Conservation (phyloP, 2,113 vertebrate genomes). For the Myotis lucifugus region DNA sequence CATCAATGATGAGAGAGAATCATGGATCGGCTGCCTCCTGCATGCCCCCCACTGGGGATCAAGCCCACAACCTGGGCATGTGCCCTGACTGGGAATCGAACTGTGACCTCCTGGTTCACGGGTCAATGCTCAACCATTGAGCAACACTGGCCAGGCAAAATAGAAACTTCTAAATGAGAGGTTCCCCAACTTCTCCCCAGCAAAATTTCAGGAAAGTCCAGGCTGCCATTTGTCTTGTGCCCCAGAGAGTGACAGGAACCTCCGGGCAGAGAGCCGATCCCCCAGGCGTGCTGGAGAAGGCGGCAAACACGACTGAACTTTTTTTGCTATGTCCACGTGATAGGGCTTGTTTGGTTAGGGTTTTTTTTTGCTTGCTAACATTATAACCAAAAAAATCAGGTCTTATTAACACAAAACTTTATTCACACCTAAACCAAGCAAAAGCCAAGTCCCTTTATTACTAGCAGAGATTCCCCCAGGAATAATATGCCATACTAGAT, state of each 20-base stretch:
- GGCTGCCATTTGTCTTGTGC: not conserved
- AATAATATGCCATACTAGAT: not conserved
- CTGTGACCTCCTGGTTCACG: no score
- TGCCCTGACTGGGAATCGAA: no score
- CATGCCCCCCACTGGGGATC: no score
- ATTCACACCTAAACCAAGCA: not conserved
- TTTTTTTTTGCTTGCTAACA: not conserved
- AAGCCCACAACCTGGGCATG: no score
- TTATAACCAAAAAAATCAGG: not conserved
- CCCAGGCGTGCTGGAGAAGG: not conserved
- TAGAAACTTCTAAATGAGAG: not conserved
- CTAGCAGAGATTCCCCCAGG: not conserved
- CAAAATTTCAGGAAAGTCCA: not conserved
- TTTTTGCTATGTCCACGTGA: not conserved
- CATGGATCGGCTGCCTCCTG: no score
- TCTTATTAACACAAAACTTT: not conserved
- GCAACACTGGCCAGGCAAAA: not conserved
- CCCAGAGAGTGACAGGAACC: no score
- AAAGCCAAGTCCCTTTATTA: not conserved
- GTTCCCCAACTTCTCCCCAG: not conserved
- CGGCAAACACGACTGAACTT: not conserved
- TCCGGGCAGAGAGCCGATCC: no score
- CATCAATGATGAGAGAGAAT: no score
- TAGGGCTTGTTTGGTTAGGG: not conserved
- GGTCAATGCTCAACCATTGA: no score